These are phyloP conservation scores for Cephus sareptanus DNA, from an alignment of 2,888 invertebrate species.

Conservation along the genomic window DNA sequence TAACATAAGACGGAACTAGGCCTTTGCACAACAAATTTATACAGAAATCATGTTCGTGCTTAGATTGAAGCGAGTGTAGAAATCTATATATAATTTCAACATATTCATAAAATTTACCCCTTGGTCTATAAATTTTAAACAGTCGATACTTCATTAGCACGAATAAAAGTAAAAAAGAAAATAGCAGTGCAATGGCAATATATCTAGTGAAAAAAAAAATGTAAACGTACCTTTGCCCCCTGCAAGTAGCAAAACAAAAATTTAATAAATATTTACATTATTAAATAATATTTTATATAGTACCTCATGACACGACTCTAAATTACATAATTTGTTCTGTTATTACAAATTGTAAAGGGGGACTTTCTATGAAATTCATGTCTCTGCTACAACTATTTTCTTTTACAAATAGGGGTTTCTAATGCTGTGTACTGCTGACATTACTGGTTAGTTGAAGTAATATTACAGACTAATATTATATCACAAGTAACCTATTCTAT, in stretches of 20 bases:
- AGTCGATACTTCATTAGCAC: background rate
- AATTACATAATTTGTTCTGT: slow-evolving; percentile 21
- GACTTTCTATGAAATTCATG: slow-evolving; percentile 26
- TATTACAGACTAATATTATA: background rate
- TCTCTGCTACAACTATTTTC: background rate
- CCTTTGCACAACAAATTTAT: slow-evolving; percentile 23
- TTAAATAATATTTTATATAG: slow-evolving; percentile 33
- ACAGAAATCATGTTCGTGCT: slow-evolving; percentile 16
- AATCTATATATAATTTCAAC: background rate
- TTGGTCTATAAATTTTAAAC: slow-evolving; percentile 21
- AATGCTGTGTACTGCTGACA: background rate
- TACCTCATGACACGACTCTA: background rate
- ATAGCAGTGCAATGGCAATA: slow-evolving; percentile 31
- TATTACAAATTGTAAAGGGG: slow-evolving; percentile 36
- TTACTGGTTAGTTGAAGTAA: background rate
- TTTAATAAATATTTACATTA: slow-evolving; percentile 47
- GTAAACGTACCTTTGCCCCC: slow-evolving; percentile 75
- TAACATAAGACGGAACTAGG: background rate
- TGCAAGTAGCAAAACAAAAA: slow-evolving; percentile 65
- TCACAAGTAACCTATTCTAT: background rate
- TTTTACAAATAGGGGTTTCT: background rate
- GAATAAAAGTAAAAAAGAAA: slow-evolving; percentile 16
- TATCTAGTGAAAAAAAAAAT: slow-evolving; percentile 44
- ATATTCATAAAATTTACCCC: background rate
- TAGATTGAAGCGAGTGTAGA: slow-evolving; percentile 31